Base-by-base conservation (phyloP, 2,797 vertebrate species). In the Synaphobranchus kaupii region DNA sequence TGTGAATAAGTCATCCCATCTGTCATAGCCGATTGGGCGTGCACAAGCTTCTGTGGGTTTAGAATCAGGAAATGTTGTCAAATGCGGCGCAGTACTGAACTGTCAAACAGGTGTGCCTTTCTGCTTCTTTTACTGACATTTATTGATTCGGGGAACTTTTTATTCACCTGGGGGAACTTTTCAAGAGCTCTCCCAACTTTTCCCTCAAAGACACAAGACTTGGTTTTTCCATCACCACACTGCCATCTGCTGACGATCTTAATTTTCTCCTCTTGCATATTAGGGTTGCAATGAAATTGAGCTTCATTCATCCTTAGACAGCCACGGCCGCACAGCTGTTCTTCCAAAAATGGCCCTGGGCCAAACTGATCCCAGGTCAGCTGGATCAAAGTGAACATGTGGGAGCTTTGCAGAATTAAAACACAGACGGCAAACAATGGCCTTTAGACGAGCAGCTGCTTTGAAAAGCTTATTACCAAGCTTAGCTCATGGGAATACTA, bases 241-340 rank as follows among this genome's bases (percentile, higher is more conserved):
- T 90, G 90, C 90, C 89, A 90, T 89, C 91, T 88, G 86, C 86
- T 89, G 90, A 56, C 84, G 39, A 28, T 28, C 58, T 39, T 15
- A 39, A 22, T 60, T 28, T 12, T 10, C 50, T 31, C 28, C 9
- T 13, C 50, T 28, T 15, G 15, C 81, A n/a, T 4, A 52, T n/a
- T 13, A 31, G 17, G 25, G 50, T 17, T 10, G 8, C 6, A 47
- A 78, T 22, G 15, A 78, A 73, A 34, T 12, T 15, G 13, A 4
- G 48, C 48, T 52, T 34, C 39, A 44, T 20, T 22, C 34, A 17
- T 56, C 10, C 85, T 31, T 8, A 86, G 73, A 47, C 17, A 15
- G 39, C 8, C 8, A 15, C 39, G 28, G 44, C 73, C 68, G 56
- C 31, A 58, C 52, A 63, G 73, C 54, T 86, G n/a, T 2, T 50